Evolutionary conservation across 2,888 invertebrate genomes (phyloP), one percentile per base, ranked within the genome.

Genomic region (Synergus laeviventris): DNA sequence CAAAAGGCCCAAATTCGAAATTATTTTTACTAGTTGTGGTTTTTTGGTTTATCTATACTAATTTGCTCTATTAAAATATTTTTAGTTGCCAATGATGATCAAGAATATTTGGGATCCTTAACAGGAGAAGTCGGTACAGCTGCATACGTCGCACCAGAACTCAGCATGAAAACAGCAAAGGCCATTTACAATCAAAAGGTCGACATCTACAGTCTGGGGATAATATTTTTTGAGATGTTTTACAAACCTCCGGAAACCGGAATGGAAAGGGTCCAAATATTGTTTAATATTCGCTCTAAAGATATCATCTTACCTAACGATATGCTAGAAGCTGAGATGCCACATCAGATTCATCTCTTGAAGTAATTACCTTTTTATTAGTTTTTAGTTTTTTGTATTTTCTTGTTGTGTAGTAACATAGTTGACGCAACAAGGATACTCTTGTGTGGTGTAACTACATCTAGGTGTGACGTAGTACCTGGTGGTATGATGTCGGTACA

Each of bases 141-240:
- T 0, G 92, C 98, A 0, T 99, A 99, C 91, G 96, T 97, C 66
- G 98, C 99, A 0, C 99, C 99, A 0, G 99, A 99, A 90, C 92
- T 99, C 1, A 94, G 94, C 0, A 94, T 94, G 24, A 93, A 93
- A 38, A 93, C 93, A 0, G 92, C 93, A 0, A 96, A 95, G 90
- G 95, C 95, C 4, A 94, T 94, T 36, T 96, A 96, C 90, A 97
- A 96, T 91, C 97, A 98, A 92, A 97, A 97, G 91, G 97, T 97
- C 1, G 93, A 93, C 83, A 92, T 93, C 80, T 94, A 93, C 84
- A 93, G 93, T 85, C 85, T 97, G 70, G 98, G 98, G 4, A 96
- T 99, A 56, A 98, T 99, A 81, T 94, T 98, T 82, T 98, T 98
- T 87, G 98, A 98, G 92, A 99, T 99, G 98, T 97, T 96, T 86